phyloP scores from a whole-genome alignment of 2,113 vertebrate species.

The Phoenicopterus ruber region DNA sequence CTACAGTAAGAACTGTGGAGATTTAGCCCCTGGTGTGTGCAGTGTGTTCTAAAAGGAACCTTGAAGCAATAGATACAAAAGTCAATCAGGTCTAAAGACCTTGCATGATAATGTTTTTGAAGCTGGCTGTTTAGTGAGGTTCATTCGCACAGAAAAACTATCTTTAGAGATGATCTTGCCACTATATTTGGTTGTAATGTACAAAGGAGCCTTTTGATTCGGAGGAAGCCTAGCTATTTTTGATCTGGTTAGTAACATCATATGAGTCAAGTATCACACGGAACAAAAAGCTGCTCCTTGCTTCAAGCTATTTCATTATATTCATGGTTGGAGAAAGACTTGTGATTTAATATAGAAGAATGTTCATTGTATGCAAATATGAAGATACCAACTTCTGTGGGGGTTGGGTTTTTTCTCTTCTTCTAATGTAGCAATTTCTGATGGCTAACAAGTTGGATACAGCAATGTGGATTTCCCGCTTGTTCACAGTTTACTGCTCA shows the following conservation, averaged over 20 bases:
- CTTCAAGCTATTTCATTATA: background rate
- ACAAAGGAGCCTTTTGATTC: background rate
- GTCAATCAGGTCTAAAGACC: background rate
- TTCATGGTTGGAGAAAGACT: background rate
- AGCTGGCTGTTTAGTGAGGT: background rate
- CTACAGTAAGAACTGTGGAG: rapidly evolving
- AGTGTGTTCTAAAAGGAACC: background rate
- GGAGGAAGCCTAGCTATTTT: background rate
- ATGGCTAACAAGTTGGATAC: slow-evolving; percentile 95
- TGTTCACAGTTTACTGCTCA: slow-evolving; percentile 97
- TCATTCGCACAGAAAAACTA: background rate
- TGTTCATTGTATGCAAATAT: background rate
- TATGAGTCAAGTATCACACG: background rate
- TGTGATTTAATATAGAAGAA: background rate
- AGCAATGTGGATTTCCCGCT: slow-evolving; percentile 96
- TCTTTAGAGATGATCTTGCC: background rate
- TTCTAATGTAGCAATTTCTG: slow-evolving; percentile 88
- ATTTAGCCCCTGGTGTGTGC: background rate
- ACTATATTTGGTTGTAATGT: background rate
- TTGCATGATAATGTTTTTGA: background rate
- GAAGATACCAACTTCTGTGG: background rate
- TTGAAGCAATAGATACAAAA: background rate
- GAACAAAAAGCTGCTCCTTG: background rate
- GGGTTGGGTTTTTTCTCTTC: background rate
- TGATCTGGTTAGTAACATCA: background rate